phyloP scores from a whole-genome alignment of 2,888 invertebrate species.

The Charanyca ferruginea region DNA sequence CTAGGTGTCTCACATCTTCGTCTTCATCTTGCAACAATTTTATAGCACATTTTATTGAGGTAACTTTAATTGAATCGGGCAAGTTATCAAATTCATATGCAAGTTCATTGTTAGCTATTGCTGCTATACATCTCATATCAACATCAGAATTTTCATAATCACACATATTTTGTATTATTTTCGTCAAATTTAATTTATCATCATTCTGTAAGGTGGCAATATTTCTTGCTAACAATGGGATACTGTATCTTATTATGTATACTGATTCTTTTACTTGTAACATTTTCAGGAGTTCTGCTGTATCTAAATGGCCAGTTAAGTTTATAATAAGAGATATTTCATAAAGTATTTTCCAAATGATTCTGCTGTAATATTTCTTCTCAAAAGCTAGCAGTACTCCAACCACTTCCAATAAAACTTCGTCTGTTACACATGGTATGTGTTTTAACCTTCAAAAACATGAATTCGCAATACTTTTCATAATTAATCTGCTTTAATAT shows the following conservation, averaged over 20 bases:
- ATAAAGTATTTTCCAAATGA: conserved; percentile 80
- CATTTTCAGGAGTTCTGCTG: conserved; percentile 59
- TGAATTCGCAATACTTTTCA: conserved; percentile 73
- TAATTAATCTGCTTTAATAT: conserved; percentile 73
- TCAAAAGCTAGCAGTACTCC: conserved; percentile 70
- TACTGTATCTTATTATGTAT: conserved; percentile 78
- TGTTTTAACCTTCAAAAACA: conserved; percentile 73
- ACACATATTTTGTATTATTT: conserved; percentile 73
- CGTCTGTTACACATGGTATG: conserved; percentile 59
- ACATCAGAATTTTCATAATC: conserved; percentile 79
- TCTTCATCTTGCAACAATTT: conserved; percentile 91
- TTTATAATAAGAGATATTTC: conserved; percentile 73
- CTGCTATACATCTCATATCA: conserved; percentile 82
- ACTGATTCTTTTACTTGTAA: conserved; percentile 62
- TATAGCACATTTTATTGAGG: conserved; percentile 81
- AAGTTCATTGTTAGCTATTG: conserved; percentile 83
- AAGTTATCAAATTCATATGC: conserved; percentile 70
- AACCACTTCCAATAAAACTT: conserved; percentile 67
- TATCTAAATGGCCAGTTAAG: conserved; percentile 60
- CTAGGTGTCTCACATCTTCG: conserved; percentile 84
- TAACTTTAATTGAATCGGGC: conserved; percentile 75
- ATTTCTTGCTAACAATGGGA: conserved; percentile 79
- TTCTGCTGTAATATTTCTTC: conserved; percentile 68
- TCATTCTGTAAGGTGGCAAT: conserved; percentile 56
- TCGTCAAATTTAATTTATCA: conserved; percentile 67